Percentiles rank a stretch among this genome's conserved stretches.
Evolutionary conservation across 2,888 invertebrate species (phyloP).

Genomic region (Caenorhabditis sp.): DNA sequence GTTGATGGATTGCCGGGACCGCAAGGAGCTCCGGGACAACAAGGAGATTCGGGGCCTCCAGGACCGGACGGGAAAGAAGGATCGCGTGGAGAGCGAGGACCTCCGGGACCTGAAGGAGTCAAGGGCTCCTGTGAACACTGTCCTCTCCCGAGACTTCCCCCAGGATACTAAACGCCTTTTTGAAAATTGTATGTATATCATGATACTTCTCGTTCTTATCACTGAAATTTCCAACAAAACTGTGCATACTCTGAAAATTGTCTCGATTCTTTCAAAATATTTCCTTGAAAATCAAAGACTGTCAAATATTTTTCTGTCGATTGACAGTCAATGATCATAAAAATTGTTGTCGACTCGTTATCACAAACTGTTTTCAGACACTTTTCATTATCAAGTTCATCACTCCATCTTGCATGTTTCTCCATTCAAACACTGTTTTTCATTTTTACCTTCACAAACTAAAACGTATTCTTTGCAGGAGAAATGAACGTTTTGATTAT

Average conservation of each 20-base stretch:
- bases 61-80: conserved; percentile 66
- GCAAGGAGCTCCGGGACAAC: conserved; percentile 61
- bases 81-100: conserved; percentile 56
- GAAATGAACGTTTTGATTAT: conserved; percentile 82
- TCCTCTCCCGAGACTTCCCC: conserved; percentile 65
- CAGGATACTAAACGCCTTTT: conserved; percentile 55
- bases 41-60: conserved; percentile 59
- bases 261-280: conserved; percentile 19
- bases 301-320: conserved; percentile 8
- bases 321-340: conserved; percentile 36
- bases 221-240: conserved; percentile 16
- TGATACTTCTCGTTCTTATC: background rate
- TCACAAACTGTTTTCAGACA: conserved; percentile 16
- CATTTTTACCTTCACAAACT: too few species aligned
- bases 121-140: conserved; percentile 68
- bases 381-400: conserved; percentile 28
- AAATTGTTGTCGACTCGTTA: conserved; percentile 34
- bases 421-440: background rate
- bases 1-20: conserved; percentile 63
- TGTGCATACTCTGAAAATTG: background rate
- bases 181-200: conserved; percentile 43
- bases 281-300: conserved; percentile 17
- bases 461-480: conserved; percentile 3
- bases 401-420: conserved; percentile 15
- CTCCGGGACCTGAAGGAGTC: conserved; percentile 62